phyloP scores from a whole-genome alignment of 2,113 vertebrate species.

The Nesogale talazaci region DNA sequence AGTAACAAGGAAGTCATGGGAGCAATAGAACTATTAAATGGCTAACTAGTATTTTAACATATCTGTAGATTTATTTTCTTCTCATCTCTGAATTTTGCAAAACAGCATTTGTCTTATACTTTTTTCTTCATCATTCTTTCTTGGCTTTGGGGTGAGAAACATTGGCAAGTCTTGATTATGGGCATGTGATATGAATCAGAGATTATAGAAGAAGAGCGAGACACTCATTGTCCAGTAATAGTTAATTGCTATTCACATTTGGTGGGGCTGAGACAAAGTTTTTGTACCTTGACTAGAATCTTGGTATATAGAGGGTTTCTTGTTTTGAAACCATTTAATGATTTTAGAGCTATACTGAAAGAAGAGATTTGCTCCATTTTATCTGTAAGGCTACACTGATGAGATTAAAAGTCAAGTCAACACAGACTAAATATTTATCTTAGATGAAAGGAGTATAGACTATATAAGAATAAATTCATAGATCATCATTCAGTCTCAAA shows the following conservation, averaged over 20 bases:
- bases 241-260: background rate
- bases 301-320: background rate
- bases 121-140: background rate
- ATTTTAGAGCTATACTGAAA: background rate
- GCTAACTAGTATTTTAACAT: background rate
- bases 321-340: background rate
- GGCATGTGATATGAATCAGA: background rate
- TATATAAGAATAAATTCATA: conserved; percentile 35
- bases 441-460: background rate
- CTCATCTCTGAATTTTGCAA: background rate
- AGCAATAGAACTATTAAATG: background rate
- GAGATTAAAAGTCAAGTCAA: conserved; percentile 21
- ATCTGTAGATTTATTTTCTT: background rate
- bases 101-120: background rate
- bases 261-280: background rate
- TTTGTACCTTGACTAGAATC: background rate
- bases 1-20: background rate
- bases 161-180: background rate
- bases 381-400: background rate
- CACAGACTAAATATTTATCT: background rate
- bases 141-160: background rate
- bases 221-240: rapidly evolving
- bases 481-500: conserved; percentile 26
- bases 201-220: background rate
- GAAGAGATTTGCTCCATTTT: background rate